Evolutionary conservation across 2,797 vertebrate species (phyloP), one percentile per base, ranked within the genome.

Genomic region (Argya squamiceps): DNA sequence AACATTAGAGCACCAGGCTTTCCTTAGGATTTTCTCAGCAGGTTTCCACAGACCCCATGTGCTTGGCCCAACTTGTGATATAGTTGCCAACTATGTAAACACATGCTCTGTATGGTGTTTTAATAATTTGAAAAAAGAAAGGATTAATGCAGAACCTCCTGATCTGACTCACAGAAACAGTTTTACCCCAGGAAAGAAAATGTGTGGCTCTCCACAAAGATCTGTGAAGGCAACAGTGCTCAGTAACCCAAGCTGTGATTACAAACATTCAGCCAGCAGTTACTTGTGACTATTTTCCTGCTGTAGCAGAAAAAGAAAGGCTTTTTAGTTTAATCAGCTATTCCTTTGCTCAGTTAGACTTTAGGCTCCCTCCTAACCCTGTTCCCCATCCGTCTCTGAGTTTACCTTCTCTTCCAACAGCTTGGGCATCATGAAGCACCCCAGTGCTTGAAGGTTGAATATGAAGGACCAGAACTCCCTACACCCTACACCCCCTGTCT

Each of bases 21-120:
- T 89, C 77, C 50, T 79, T 67, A 60, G 67, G n/a, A 88, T 92
- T 92, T 91, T 93, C 79, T 89, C 64, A 85, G 82, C 49, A 71
- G 56, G 82, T 71, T 83, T 91, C 68, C 36, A 24, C 16, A 75
- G 32, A 22, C 32, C 30, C 46, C 32, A 36, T 34, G 79, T 60
- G 27, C 71, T 75, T 70, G 78, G 56, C 56, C 47, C 64, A 70
- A 60, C 41, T 15, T 37, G 53, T 9, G 27, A 43, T 43, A 64
- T 79, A 39, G 27, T 77, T 67, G 44, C 64, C 71, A 89, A 58
- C 29, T 80, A 34, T 39, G 46, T 59, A 87, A 69, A 70, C 36
- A 70, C 11, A 56, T 0, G 0, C 6, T 68, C 52, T 73, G 29
- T 47, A 37, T 11, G 24, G 50, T 46, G 32, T 53, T 81, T 78